A percentile compares a stretch with the other conserved stretches of the same genome.
Conservation (phyloP, 2,888 invertebrate species). For the Nomada ferruginata region DNA sequence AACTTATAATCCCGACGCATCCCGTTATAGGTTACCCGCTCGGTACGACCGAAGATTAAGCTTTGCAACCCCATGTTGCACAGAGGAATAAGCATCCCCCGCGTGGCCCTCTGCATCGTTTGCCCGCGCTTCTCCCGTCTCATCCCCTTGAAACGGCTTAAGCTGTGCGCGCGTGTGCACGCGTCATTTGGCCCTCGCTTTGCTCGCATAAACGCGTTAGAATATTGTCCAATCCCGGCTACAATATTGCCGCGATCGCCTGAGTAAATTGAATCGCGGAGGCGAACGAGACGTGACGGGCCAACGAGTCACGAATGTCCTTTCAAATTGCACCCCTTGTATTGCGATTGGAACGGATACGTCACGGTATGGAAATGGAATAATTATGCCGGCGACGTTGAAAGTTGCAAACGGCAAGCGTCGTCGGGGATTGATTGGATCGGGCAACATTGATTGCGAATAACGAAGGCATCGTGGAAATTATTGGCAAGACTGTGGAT, state of each 20-base stretch:
- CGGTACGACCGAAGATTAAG: constrained; percentile 77
- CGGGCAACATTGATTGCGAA: neutral
- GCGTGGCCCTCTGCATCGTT: constrained; percentile 26
- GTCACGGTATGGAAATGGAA: neutral
- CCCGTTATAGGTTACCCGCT: constrained; percentile 78
- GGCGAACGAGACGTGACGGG: constrained; percentile 24
- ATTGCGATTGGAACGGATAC: constrained; percentile 18
- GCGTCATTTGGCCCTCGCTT: constrained; percentile 73
- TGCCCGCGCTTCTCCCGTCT: constrained; percentile 12
- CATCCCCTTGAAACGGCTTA: constrained; percentile 63
- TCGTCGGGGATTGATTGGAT: neutral
- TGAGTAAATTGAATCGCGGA: constrained; percentile 47
- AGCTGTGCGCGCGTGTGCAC: constrained; percentile 67
- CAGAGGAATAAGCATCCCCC: constrained; percentile 45
- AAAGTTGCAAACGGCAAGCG: neutral
- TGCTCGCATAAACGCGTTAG: constrained; percentile 43
- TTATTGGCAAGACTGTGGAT: too few relatives aligned
- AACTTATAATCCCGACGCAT: constrained; percentile 79
- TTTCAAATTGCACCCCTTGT: neutral
- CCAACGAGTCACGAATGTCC: constrained; percentile 3
- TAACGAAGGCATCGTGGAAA: neutral
- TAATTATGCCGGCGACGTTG: constrained; percentile 14
- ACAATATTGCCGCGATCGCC: constrained; percentile 51
- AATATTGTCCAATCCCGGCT: constrained; percentile 38
- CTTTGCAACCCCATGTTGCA: constrained; percentile 64